Base-by-base conservation (phyloP, 2,113 vertebrate species). In the Tachysurus fulvidraco region DNA sequence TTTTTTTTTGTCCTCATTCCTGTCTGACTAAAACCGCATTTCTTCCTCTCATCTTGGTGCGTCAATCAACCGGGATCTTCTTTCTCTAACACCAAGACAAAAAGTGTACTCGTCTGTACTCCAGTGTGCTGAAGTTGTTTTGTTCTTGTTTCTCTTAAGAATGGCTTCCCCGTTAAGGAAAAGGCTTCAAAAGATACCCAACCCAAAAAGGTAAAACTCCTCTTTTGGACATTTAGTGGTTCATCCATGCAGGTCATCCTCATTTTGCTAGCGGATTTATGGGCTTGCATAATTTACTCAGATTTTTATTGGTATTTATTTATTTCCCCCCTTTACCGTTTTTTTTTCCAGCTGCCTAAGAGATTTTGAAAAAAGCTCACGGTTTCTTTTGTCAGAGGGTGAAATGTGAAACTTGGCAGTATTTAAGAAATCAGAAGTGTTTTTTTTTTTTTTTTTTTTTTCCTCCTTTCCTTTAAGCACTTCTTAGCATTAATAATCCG, bases 131-230 rank as follows among this genome's bases (percentile, higher is more conserved):
- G 91, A 92, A 94, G 93, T 93, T 93, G 94, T 90, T 95, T 88
- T 90, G 94, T 95, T 94, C 90, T 87, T 83, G 86, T 91, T 94
- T 91, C 93, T 90, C 89, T 91, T 92, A 95, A 95, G 95, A 95
- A 95, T 95, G 95, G 94, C 93, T 94, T 93, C 91, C 94, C 95
- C 76, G 88, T 89, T 94, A 95, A 94, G 94, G 94, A 95, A 91
- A 94, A 94, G 93, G 91, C 94, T 92, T 92, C 95, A 92, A 95
- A 95, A 94, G 94, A 94, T 91, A 86, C 93, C 84, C 94, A 93
- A 59, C 92, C 80, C 88, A 94, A 50, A 50, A 50, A 95, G 94
- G 94, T 95, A 95, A 94, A 92, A 91, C 78, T 73, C 83, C 81
- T 52, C 81, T 88, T 87, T 83, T 88, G 52, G 89, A 87, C 77